Base-by-base conservation (phyloP, 2,888 invertebrate genomes). In the Drosophila barbarae region DNA sequence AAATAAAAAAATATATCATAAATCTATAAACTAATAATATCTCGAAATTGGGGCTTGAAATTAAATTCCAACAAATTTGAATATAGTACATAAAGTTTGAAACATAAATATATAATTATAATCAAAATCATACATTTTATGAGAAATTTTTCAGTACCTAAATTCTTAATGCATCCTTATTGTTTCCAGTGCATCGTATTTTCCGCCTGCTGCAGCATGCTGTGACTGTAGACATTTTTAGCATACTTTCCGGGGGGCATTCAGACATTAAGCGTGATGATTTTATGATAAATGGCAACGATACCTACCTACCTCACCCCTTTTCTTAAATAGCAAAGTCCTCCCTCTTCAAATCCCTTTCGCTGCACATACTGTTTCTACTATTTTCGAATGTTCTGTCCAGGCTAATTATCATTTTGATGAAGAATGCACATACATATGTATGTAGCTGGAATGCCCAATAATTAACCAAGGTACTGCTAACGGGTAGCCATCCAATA, bases 231-330 rank as follows among this genome's bases (percentile, higher is more conserved):
- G 28, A 49, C 51, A 49, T 53, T 60, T 39, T 63, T 61, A 68
- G 57, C 72, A 70, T 69, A 67, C 75, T 74, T 64, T 65, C 39
- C 56, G 18, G 18, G 18, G 18, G 18, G 18, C 18, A 18, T n/a
- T n/a, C n/a, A n/a, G n/a, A n/a, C n/a, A n/a, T n/a, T n/a, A 52
- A 63, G 49, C 56, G 39, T 56, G 73, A 61, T 58, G 71, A 78
- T 78, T 73, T 49, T 52, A 44, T 82, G 79, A 82, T 76, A 64
- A 79, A 72, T 73, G 74, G 49, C 47, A 23, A 28, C 46, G 47
- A 47, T 13, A 47, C 35, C 41, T 18, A 15, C 30, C 26, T 26
- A 10, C 21, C 21, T 44, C 15, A 18, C 15, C 26, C 41, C 32
- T 13, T 23, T 23, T 38, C 2, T 18, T 15, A 36, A 38, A 5